Evolutionary conservation across 2,888 invertebrate species (phyloP), one percentile per base, ranked within the genome.

Genomic region (Ametastegia equiseti): DNA sequence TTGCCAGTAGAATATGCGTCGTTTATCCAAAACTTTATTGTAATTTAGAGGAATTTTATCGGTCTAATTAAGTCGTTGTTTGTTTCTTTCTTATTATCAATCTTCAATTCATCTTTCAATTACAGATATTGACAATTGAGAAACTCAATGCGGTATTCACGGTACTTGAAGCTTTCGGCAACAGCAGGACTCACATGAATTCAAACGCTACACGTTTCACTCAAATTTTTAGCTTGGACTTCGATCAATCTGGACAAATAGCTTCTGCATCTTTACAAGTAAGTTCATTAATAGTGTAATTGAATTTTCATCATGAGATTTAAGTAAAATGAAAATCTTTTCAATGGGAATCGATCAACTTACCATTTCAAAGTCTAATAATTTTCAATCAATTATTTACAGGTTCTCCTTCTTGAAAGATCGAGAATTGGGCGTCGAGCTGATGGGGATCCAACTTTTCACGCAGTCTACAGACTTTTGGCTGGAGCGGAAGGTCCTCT

Each of bases 161-260:
- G 9, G 94, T 98, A 30, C 93, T 98, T 82, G 98, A 98, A 90
- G 95, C 97, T 6, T 98, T 99, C 92, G 98, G 98, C 65, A 97
- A 97, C 92, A 95, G 94, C 91, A 95, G 96, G 88, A 98, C 98
- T 0, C 94, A 95, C 63, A 94, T 97, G 87, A 98, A 98, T 92
- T 92, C 95, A 7, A 97, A 97, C 92, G 97, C 98, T 13, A 97
- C 98, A 0, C 94, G 98, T 79, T 97, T 97, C 92, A 97, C 98
- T 1, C 97, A 98, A 86, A 94, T 98, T n/a, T 95, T 98, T 86
- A 97, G 97, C 80, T 92, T 99, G 85, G 98, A 99, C 91, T 98
- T 98, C 91, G 98, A 99, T 92, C 97, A 98, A 88, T 96, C 97
- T 67, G 98, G 98, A 36, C 95, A 96, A 85, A 95, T 98, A 80